Conservation (phyloP, 1,140 invertebrate genomes). For the Physella acuta region DNA sequence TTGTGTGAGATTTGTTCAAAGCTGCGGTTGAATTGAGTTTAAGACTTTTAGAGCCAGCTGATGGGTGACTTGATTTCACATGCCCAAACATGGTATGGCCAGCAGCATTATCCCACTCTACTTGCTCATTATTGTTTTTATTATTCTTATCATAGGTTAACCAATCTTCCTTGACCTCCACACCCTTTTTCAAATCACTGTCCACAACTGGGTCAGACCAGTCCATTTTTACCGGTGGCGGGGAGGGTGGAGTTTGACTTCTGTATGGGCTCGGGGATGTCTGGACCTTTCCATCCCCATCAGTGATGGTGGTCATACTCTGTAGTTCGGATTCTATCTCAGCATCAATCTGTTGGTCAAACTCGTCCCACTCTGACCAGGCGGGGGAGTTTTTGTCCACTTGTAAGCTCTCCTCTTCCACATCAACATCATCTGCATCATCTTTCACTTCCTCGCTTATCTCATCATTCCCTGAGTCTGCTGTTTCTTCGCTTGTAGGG, state of each 20-base stretch:
- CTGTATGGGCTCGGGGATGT: conserved; percentile 27
- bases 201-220: conserved; percentile 13
- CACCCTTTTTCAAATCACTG: background rate
- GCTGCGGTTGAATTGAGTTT: background rate
- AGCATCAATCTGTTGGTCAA: conserved; percentile 21
- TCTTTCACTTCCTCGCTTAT: background rate
- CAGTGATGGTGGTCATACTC: background rate
- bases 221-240: conserved; percentile 15
- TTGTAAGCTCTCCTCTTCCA: too few species aligned
- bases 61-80: background rate
- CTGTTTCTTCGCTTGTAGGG: conserved; percentile 2
- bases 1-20: background rate
- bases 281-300: conserved; percentile 9
- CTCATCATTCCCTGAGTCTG: background rate
- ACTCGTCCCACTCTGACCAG: conserved; percentile 31
- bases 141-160: background rate
- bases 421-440: background rate
- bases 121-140: background rate
- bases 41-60: too few species aligned
- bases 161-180: too few species aligned
- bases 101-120: background rate
- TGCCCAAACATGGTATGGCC: background rate
- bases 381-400: conserved; percentile 8
- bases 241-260: conserved; percentile 16
- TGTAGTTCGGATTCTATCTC: conserved; percentile 32